These are phyloP conservation scores for Fopius arisanus DNA, from an alignment of 1,140 invertebrate genomes.

Conservation along the genomic window DNA sequence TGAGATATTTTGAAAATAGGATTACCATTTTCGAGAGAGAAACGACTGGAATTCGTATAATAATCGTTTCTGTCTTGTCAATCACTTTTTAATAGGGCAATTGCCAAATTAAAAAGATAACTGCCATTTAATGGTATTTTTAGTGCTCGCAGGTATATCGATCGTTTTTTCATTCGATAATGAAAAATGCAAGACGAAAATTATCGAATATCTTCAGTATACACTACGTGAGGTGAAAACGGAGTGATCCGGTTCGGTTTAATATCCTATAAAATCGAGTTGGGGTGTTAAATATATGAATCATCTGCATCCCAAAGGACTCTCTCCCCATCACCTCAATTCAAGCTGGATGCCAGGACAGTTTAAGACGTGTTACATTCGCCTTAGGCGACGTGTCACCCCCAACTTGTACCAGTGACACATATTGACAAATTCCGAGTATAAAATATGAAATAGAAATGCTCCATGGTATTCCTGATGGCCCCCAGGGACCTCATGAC, in stretches of 20 bases:
- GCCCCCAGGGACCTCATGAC: background rate
- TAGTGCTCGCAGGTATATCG: too few relatives aligned
- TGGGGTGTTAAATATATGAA: background rate
- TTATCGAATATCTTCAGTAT: background rate
- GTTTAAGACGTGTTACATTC: background rate
- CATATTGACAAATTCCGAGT: background rate
- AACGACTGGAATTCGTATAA: too few relatives aligned
- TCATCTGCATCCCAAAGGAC: too few relatives aligned
- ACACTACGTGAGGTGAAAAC: background rate
- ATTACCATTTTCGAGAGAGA: background rate
- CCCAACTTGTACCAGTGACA: background rate
- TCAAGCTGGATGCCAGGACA: background rate
- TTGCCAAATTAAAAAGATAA: too few relatives aligned
- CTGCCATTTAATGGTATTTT: too few relatives aligned
- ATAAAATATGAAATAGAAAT: background rate
- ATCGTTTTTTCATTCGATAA: too few relatives aligned
- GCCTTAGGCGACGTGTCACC: background rate
- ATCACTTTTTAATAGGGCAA: too few relatives aligned
- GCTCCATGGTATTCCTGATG: background rate
- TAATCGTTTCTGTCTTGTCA: too few relatives aligned
- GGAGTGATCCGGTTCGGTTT: background rate
- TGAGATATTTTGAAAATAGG: background rate
- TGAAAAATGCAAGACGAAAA: background rate
- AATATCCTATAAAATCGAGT: background rate
- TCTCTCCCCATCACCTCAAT: background rate